phyloP scores from a whole-genome alignment of 2,113 vertebrate genomes.

The Gymnocephalus cernua region DNA sequence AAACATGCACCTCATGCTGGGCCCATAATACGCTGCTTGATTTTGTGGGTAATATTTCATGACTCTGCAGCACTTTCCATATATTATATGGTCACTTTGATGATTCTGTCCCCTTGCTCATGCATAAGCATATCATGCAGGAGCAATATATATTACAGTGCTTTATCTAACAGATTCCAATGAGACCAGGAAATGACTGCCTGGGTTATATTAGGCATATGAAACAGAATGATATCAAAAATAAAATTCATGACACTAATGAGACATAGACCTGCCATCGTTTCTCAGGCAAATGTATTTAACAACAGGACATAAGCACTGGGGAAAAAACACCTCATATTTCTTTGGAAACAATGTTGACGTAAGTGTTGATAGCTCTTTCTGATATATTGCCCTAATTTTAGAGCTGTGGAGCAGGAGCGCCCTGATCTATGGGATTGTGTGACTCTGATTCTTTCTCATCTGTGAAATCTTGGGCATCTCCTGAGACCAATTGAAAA shows the following conservation, averaged over 20 bases:
- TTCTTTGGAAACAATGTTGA: slow-evolving; percentile 76
- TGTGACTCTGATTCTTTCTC: slow-evolving; percentile 63
- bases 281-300: slow-evolving; percentile 62
- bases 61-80: slow-evolving; percentile 69
- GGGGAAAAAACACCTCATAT: slow-evolving; percentile 58
- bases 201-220: slow-evolving; percentile 58
- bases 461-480: slow-evolving; percentile 72
- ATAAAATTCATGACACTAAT: slow-evolving; percentile 75
- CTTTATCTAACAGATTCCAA: slow-evolving; percentile 69
- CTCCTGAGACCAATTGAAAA: slow-evolving; percentile 77
- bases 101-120: slow-evolving; percentile 63
- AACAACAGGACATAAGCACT: slow-evolving; percentile 59
- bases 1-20: slow-evolving; percentile 70
- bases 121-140: slow-evolving; percentile 73
- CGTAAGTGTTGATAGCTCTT: slow-evolving; percentile 71
- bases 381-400: slow-evolving; percentile 79
- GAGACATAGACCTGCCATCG: slow-evolving; percentile 65
- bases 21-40: slow-evolving; percentile 67
- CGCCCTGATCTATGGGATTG: slow-evolving; percentile 66
- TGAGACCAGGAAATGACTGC: slow-evolving; percentile 55
- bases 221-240: slow-evolving; percentile 74
- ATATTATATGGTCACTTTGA: slow-evolving; percentile 80
- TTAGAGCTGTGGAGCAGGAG: slow-evolving; percentile 54
- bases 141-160: slow-evolving; percentile 72
- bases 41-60: slow-evolving; percentile 70